Conservation (phyloP, 2,797 vertebrate species). For the Gouania willdenowi region DNA sequence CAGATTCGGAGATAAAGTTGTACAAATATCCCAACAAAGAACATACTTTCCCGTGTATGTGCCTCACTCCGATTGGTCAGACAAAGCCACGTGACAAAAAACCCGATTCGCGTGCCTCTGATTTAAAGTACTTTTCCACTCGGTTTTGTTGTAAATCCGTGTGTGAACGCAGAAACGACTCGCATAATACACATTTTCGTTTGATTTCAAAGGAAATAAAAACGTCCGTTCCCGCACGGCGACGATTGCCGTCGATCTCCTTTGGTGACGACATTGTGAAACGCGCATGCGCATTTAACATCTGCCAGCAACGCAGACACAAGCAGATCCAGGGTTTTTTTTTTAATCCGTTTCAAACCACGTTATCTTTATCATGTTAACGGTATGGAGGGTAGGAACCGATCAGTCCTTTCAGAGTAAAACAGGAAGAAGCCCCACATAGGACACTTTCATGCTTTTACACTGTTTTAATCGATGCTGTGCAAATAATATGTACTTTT, state of each 20-base stretch:
- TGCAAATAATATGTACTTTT: too few relatives aligned
- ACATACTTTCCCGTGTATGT: conserved; percentile 35
- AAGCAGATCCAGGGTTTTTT: too few relatives aligned
- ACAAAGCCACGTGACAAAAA: conserved; percentile 53
- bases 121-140: not conserved
- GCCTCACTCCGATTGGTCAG: conserved; percentile 59
- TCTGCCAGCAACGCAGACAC: not conserved
- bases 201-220: not conserved
- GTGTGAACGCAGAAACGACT: not conserved
- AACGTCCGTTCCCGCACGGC: conserved; percentile 18
- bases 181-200: not conserved
- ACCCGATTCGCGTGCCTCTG: not conserved
- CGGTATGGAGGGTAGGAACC: too few relatives aligned
- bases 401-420: too few relatives aligned
- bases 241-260: conserved; percentile 4
- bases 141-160: not conserved
- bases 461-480: too few relatives aligned
- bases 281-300: conserved; percentile 43
- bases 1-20: conserved; percentile 25
- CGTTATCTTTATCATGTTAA: too few relatives aligned
- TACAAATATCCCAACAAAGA: conserved; percentile 68
- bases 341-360: too few relatives aligned
- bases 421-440: too few relatives aligned
- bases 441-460: too few relatives aligned
- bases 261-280: not conserved